Conservation (phyloP, 2,113 vertebrate genomes). For the Cervus canadensis region DNA sequence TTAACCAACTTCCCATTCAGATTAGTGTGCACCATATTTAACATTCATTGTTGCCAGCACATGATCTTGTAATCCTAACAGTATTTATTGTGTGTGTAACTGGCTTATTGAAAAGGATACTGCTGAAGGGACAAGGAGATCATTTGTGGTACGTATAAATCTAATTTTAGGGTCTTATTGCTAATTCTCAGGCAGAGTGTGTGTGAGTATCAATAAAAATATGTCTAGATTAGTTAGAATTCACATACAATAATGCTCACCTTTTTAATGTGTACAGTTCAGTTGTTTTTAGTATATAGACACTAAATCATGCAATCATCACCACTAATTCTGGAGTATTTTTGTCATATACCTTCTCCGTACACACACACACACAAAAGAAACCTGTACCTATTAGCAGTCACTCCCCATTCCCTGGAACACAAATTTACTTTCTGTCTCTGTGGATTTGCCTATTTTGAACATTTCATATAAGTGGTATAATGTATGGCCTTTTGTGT, state of each 20-base stretch:
- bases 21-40: neutral
- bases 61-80: neutral
- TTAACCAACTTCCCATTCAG: neutral
- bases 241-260: neutral
- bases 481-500: neutral
- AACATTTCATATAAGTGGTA: neutral
- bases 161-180: neutral
- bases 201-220: neutral
- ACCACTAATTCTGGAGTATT: neutral
- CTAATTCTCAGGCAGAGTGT: neutral
- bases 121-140: neutral
- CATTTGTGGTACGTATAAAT: neutral
- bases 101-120: neutral
- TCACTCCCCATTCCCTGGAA: neutral
- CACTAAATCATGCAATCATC: neutral
- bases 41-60: neutral
- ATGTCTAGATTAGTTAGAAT: neutral
- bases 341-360: neutral
- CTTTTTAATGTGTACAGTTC: neutral
- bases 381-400: neutral
- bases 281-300: neutral
- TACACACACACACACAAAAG: accelerated
- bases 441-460: neutral
- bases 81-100: neutral
- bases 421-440: neutral